Percentiles rank a stretch among this genome's conserved stretches.
Conservation (phyloP, 1,140 invertebrate species). For the Zaprionus ornatus region DNA sequence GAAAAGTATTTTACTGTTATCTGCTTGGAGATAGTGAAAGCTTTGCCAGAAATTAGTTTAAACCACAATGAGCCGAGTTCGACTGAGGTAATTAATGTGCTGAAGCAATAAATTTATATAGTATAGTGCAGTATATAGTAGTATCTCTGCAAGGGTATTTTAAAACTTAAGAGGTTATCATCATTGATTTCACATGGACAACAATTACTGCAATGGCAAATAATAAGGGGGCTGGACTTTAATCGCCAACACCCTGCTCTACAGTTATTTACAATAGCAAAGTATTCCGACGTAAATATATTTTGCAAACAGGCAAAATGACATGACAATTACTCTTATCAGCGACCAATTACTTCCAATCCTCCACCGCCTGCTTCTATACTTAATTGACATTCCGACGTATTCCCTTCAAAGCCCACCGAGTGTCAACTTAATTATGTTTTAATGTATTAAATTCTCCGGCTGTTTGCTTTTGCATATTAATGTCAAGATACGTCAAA, state of each 20-base stretch:
- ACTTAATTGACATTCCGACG: slow-evolving; percentile 8
- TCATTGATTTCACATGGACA: not conserved
- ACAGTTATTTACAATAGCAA: not conserved
- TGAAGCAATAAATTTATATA: not conserved
- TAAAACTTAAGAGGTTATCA: slow-evolving; percentile 1
- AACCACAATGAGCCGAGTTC: not conserved
- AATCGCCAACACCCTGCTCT: not conserved
- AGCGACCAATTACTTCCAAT: slow-evolving; percentile 2
- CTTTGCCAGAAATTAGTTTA: not conserved
- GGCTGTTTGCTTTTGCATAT: slow-evolving; percentile 6
- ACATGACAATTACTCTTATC: slow-evolving; percentile 4
- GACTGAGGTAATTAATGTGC: not conserved
- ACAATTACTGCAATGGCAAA: not conserved
- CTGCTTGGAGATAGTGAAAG: not conserved
- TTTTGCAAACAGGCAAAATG: slow-evolving; percentile 5
- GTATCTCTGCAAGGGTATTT: slow-evolving; percentile 3
- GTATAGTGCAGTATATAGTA: not conserved
- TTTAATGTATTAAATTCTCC: slow-evolving; percentile 11
- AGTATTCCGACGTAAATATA: slow-evolving; percentile 17
- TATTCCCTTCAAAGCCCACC: not conserved
- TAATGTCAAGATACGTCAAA: slow-evolving; percentile 18
- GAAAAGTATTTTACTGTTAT: not conserved
- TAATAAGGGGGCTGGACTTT: slow-evolving; percentile 4
- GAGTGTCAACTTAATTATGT: slow-evolving; percentile 2
- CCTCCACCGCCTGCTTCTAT: not conserved